Conservation (phyloP, 1,140 invertebrate genomes). For the Aphaenogaster ashmeadi region DNA sequence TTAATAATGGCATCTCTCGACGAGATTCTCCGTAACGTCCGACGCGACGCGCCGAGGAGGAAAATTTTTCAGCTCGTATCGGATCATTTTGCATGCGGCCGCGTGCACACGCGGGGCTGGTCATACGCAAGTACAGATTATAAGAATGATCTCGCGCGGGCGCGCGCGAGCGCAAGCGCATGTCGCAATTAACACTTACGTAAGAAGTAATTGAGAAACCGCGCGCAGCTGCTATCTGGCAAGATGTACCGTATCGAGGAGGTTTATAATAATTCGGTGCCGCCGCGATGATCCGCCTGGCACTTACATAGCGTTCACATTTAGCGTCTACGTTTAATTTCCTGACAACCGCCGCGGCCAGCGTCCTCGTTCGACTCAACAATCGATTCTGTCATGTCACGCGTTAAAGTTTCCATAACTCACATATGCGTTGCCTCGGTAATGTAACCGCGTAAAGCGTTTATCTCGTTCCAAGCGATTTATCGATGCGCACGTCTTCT, state of each 20-base stretch:
- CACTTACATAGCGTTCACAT: background rate
- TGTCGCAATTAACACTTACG: constrained; percentile 75
- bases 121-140: constrained; percentile 62
- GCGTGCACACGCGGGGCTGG: constrained; percentile 8
- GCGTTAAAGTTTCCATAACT: constrained; percentile 36
- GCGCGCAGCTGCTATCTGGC: constrained; percentile 66
- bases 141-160: constrained; percentile 69
- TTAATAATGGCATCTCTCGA: constrained; percentile 48
- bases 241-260: constrained; percentile 60
- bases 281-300: constrained; percentile 57
- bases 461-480: constrained; percentile 35
- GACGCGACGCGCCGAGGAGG: constrained; percentile 23
- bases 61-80: constrained; percentile 58
- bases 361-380: constrained; percentile 26
- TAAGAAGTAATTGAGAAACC: constrained; percentile 75
- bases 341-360: background rate
- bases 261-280: constrained; percentile 71
- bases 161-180: constrained; percentile 40
- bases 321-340: constrained; percentile 34
- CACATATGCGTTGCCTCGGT: background rate
- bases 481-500: constrained; percentile 24
- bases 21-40: constrained; percentile 28
- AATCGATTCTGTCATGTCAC: constrained; percentile 30
- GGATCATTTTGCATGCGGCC: constrained; percentile 46
- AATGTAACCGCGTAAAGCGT: constrained; percentile 23